Evolutionary conservation across 1,140 invertebrate species (phyloP).

Genomic region (Brachionus asplanchnoidis): DNA sequence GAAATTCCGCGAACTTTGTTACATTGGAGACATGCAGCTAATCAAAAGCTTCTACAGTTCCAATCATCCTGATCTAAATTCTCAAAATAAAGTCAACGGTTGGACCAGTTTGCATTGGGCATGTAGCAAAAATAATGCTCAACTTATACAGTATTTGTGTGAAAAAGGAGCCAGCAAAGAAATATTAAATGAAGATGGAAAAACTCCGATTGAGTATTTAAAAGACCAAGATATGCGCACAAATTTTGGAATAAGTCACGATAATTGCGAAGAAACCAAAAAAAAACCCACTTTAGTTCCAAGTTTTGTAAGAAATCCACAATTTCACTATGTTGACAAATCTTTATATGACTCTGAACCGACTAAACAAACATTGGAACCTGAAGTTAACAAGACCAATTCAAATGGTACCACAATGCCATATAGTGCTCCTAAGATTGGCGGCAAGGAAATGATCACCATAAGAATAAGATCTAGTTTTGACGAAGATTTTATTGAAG

Average conservation of each 20-base stretch:
- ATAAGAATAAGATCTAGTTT: neutral
- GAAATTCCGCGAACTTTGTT: constrained; percentile 33
- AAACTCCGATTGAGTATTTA: neutral
- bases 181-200: neutral
- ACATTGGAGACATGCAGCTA: constrained; percentile 18
- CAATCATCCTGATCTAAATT: constrained; percentile 27
- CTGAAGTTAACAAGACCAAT: neutral
- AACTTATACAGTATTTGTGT: neutral
- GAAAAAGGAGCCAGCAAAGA: neutral
- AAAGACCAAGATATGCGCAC: neutral
- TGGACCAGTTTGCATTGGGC: constrained; percentile 38
- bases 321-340: constrained; percentile 32
- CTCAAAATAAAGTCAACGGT: constrained; percentile 29
- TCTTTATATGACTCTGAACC: neutral
- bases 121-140: neutral
- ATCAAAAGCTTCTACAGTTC: neutral
- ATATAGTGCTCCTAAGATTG: neutral
- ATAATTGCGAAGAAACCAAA: neutral
- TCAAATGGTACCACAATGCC: neutral
- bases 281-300: neutral
- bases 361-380: neutral
- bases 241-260: neutral
- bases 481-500: constrained; percentile 34
- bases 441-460: neutral
- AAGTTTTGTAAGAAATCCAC: constrained; percentile 26